A percentile compares a stretch with the other conserved stretches of the same genome.
These are phyloP conservation scores for Epizoanthus ramosus DNA, from an alignment of 92 coral and sea anemone species.

Conservation along the genomic window DNA sequence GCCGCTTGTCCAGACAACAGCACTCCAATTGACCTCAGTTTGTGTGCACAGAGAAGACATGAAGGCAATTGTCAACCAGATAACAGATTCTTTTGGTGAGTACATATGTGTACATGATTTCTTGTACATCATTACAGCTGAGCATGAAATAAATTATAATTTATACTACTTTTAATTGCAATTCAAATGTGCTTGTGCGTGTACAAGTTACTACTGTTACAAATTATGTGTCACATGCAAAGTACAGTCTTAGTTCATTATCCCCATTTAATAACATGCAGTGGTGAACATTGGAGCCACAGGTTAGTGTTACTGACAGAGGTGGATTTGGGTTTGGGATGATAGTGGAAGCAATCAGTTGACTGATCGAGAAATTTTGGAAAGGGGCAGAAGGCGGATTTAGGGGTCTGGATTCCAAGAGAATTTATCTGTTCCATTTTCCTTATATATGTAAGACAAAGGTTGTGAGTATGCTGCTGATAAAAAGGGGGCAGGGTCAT, in stretches of 20 bases:
- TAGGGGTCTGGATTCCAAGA: too few relatives aligned
- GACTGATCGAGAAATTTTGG: neutral
- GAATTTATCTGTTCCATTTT: too few relatives aligned
- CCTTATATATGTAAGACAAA: too few relatives aligned
- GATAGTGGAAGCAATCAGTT: neutral
- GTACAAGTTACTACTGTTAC: too few relatives aligned
- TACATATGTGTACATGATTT: neutral
- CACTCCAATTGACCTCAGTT: conserved; percentile 79
- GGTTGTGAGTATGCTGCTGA: too few relatives aligned
- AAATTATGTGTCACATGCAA: neutral
- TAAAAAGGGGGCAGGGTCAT: too few relatives aligned
- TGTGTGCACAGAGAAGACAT: conserved; percentile 84
- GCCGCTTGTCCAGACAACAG: conserved; percentile 75
- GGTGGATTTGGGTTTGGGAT: neutral
- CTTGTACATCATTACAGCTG: neutral
- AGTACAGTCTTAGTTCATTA: neutral
- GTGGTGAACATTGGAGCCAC: too few relatives aligned
- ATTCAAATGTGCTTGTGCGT: neutral
- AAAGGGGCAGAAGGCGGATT: too few relatives aligned
- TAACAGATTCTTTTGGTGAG: conserved; percentile 96
- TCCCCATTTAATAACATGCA: neutral
- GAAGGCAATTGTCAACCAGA: conserved; percentile 88
- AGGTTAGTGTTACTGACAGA: neutral
- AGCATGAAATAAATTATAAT: neutral
- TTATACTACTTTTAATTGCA: neutral